Conservation (phyloP, 2,797 vertebrate species). For the Fratercula arctica region DNA sequence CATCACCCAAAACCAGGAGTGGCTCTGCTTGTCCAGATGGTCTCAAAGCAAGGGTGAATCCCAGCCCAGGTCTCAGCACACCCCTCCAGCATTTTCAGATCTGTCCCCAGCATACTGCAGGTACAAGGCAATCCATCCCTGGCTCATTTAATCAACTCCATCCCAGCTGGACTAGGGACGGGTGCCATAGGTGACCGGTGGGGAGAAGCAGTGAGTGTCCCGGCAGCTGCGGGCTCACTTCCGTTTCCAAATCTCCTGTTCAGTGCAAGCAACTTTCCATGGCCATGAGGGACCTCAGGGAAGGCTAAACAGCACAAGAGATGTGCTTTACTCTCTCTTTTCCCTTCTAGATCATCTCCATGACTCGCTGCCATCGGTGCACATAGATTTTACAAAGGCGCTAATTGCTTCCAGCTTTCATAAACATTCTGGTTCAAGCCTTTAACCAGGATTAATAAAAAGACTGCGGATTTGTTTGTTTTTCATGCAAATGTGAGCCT, state of each 20-base stretch:
- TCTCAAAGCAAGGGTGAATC: background rate
- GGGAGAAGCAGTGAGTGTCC: background rate
- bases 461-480: constrained; percentile 35
- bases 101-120: background rate
- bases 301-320: background rate
- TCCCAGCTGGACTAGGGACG: background rate
- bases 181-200: background rate
- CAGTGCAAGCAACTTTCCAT: background rate
- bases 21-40: background rate
- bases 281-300: background rate
- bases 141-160: background rate
- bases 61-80: background rate
- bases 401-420: constrained; percentile 64
- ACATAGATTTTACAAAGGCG: constrained; percentile 40
- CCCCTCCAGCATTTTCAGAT: background rate
- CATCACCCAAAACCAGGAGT: background rate
- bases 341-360: background rate
- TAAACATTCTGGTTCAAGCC: constrained; percentile 56
- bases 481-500: constrained; percentile 64
- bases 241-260: background rate
- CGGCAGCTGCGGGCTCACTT: background rate
- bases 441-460: constrained; percentile 66
- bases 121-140: background rate
- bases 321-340: background rate
- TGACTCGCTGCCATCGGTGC: constrained; percentile 5